Evolutionary conservation across 2,888 invertebrate genomes (phyloP), one percentile per base, ranked within the genome.

Genomic region (Mimumesa dahlbomi): DNA sequence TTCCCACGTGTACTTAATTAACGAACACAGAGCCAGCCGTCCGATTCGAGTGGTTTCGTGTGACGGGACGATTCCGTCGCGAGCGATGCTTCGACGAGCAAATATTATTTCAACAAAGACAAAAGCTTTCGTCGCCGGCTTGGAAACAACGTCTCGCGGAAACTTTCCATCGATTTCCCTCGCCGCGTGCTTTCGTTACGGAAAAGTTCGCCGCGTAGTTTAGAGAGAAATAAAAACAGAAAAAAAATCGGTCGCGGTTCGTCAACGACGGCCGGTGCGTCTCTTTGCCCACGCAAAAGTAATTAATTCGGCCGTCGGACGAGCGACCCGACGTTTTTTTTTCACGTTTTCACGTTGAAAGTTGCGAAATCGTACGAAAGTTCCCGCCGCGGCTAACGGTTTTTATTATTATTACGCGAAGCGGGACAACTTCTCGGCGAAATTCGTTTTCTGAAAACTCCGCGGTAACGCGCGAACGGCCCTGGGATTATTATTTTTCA

Each of bases 81-180:
- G n/a, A 34, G 9, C 3, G 4, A 34, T n/a, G 34, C 3, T n/a
- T n/a, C 34, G n/a, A 7, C 34, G 4, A n/a, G 1, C 11, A n/a
- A 34, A 34, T 34, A 34, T 34, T n/a, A n/a, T 34, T 40, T 40
- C 9, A 5, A 6, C 5, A 9, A 16, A 36, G n/a, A 36, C n/a
- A 36, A 36, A n/a, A n/a, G 11, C n/a, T n/a, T n/a, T n/a, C 9
- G n/a, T 7, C 4, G 2, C 4, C 4, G 36, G 13, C 9, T 11
- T 4, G 13, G 36, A 18, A 40, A 16, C 2, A 6, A 14, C 4
- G 40, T 14, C 16, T 7, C 18, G 6, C 21, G 22, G 11, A 34
- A n/a, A 59, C 34, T 61, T 45, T 45, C 45, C n/a, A 61, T 61
- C 34, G 52, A 52, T 52, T 61, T 45, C n/a, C 34, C 43, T 16